Evolutionary conservation across 2,888 invertebrate genomes (phyloP).

Genomic region (Cheilosia vulpina): DNA sequence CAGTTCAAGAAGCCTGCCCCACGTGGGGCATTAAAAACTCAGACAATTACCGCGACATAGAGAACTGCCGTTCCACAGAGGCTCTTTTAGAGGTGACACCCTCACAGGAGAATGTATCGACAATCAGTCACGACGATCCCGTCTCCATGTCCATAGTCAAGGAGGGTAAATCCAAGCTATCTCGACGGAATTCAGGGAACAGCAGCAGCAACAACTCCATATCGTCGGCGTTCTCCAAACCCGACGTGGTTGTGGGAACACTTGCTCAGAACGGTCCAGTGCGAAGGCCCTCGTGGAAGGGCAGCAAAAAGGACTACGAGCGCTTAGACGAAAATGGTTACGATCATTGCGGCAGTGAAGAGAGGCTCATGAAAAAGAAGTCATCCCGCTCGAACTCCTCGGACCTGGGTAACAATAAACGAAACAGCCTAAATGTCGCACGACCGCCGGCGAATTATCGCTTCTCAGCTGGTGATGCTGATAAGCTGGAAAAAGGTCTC

Average conservation of each 20-base stretch:
- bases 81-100: constrained; percentile 77
- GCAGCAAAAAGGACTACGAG: constrained; percentile 79
- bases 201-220: constrained; percentile 66
- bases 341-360: constrained; percentile 77
- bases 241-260: constrained; percentile 34
- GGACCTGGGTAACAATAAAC: constrained; percentile 60
- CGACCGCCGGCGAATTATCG: constrained; percentile 84
- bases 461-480: constrained; percentile 89
- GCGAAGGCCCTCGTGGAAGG: constrained; percentile 81
- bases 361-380: constrained; percentile 77
- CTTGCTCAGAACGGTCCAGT: constrained; percentile 75
- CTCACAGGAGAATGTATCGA: constrained; percentile 64
- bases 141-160: constrained; percentile 60
- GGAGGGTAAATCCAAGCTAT: constrained; percentile 58
- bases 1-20: constrained; percentile 76
- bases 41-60: constrained; percentile 78
- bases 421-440: constrained; percentile 74
- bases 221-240: constrained; percentile 42
- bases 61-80: constrained; percentile 81
- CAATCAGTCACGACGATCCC: constrained; percentile 63
- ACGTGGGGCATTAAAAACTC: constrained; percentile 80
- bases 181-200: constrained; percentile 65
- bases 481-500: constrained; percentile 86
- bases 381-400: constrained; percentile 76
- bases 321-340: constrained; percentile 79